These are phyloP conservation scores for Zelleria hepariella DNA, from an alignment of 2,888 invertebrate species.

Conservation along the genomic window DNA sequence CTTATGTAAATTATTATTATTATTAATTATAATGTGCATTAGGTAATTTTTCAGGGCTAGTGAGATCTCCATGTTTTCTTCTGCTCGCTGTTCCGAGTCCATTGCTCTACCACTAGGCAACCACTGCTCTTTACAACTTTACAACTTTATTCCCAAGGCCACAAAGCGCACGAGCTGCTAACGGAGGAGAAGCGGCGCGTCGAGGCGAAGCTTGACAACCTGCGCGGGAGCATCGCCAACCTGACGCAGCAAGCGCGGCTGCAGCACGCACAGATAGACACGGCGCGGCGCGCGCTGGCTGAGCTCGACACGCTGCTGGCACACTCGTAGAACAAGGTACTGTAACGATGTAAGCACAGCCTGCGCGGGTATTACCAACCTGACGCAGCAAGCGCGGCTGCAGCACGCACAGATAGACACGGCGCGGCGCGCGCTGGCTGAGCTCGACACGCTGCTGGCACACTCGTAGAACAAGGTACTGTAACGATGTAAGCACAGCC, in stretches of 20 bases:
- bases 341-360: no score
- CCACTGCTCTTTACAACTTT: neutral
- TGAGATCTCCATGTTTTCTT: no score
- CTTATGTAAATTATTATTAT: neutral
- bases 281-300: constrained; percentile 27
- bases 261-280: constrained; percentile 33
- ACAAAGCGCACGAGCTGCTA: constrained; percentile 35
- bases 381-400: no score
- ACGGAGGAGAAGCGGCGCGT: constrained; percentile 39
- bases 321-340: neutral
- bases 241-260: constrained; percentile 30
- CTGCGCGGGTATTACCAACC: no score
- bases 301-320: constrained; percentile 42
- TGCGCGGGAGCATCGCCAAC: constrained; percentile 31
- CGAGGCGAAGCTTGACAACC: constrained; percentile 19
- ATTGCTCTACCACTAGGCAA: no score
- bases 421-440: no score
- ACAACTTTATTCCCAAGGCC: constrained; percentile 22
- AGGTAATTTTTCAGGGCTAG: no score
- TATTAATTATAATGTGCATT: neutral
- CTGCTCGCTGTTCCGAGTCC: no score
- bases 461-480: no score
- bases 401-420: no score
- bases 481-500: no score
- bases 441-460: no score